A percentile compares a stretch with the other conserved stretches of the same genome.
These are phyloP conservation scores for Echiichthys vipera DNA, from an alignment of 2,797 vertebrate species.

Conservation along the genomic window DNA sequence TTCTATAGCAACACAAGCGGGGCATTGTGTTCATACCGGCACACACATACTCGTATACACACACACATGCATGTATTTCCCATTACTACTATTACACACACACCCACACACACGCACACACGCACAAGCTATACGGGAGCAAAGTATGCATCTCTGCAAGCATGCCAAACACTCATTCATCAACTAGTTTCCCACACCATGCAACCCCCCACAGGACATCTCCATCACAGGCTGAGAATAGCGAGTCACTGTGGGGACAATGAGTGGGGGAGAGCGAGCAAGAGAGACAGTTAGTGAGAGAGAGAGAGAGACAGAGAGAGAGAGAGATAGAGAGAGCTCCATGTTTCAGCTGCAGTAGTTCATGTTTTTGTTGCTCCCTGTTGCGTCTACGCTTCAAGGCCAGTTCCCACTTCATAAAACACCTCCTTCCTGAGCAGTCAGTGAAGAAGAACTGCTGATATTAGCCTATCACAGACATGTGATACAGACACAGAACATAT, in stretches of 20 bases:
- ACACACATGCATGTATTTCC: conserved; percentile 58
- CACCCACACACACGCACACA: conserved; percentile 54
- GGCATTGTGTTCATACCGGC: conserved; percentile 81
- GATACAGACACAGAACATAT: too few relatives aligned
- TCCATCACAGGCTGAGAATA: conserved; percentile 73
- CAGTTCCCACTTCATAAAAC: conserved; percentile 63
- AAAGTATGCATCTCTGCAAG: conserved; percentile 69
- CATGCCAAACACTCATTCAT: conserved; percentile 79
- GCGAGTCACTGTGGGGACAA: conserved; percentile 73
- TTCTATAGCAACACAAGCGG: conserved; percentile 81
- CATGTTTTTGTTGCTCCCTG: conserved; percentile 61
- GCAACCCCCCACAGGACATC: conserved; percentile 68
- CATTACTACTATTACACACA: conserved; percentile 66
- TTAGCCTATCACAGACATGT: too few relatives aligned
- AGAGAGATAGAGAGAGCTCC: conserved; percentile 37
- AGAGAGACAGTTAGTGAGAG: conserved; percentile 14
- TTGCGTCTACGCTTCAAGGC: conserved; percentile 72
- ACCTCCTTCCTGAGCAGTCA: conserved; percentile 7
- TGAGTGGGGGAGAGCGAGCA: conserved; percentile 36
- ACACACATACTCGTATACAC: conserved; percentile 44
- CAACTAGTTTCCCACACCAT: conserved; percentile 78
- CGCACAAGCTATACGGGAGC: conserved; percentile 56
- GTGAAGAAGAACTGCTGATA: neutral
- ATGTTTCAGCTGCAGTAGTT: conserved; percentile 48
- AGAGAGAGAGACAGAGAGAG: conserved; percentile 28